Evolutionary conservation across 1,140 invertebrate species (phyloP).

Genomic region (Drosophila fuyamai): DNA sequence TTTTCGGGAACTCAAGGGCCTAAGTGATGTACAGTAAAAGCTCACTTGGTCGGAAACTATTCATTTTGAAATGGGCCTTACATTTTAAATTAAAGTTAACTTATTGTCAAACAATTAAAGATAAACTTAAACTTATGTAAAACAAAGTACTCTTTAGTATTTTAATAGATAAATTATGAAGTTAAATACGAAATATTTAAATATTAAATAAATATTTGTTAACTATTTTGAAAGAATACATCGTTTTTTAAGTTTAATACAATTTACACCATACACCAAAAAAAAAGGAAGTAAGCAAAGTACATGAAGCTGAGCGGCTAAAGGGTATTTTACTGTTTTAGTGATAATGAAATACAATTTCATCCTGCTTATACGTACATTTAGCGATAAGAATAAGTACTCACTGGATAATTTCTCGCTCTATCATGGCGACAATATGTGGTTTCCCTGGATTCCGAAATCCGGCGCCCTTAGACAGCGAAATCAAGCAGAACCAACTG

Average conservation of each 20-base stretch:
- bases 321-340: background rate
- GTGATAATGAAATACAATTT: background rate
- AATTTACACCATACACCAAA: too few relatives aligned
- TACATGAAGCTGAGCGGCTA: background rate
- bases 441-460: background rate
- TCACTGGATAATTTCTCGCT: conserved; percentile 78
- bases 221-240: too few relatives aligned
- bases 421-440: conserved; percentile 56
- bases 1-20: conserved; percentile 36
- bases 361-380: background rate
- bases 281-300: background rate
- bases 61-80: too few relatives aligned
- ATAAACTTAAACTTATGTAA: too few relatives aligned
- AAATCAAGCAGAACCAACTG: conserved; percentile 36
- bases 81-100: too few relatives aligned
- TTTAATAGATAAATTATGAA: too few relatives aligned
- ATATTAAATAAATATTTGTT: too few relatives aligned
- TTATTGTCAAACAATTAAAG: too few relatives aligned
- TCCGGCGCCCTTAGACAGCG: conserved; percentile 18
- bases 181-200: too few relatives aligned
- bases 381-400: conserved; percentile 27
- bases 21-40: conserved; percentile 8
- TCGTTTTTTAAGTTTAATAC: too few relatives aligned
- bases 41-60: background rate
- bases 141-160: too few relatives aligned